Evolutionary conservation across 2,888 invertebrate species (phyloP).

Genomic region (Drosophila suboccidentalis): DNA sequence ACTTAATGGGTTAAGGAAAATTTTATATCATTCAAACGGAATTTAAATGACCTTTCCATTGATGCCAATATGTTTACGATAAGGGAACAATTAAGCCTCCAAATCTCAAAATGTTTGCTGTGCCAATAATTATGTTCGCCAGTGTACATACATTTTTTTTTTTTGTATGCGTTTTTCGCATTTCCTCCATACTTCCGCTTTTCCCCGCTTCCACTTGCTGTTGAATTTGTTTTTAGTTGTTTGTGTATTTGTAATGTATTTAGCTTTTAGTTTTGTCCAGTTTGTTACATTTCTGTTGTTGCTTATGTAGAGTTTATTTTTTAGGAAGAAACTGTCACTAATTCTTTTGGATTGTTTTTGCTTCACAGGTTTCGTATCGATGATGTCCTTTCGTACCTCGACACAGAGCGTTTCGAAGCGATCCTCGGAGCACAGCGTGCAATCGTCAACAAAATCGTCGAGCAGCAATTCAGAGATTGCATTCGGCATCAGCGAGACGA

Average conservation of each 20-base stretch:
- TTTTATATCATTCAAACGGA: too few species aligned
- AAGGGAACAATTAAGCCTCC: too few species aligned
- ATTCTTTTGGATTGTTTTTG: not conserved
- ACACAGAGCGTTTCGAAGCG: constrained; percentile 88
- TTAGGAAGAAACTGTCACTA: not conserved
- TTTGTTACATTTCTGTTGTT: not conserved
- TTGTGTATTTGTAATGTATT: constrained; percentile 9
- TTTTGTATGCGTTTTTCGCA: not conserved
- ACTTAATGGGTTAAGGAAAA: too few species aligned
- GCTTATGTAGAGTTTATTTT: not conserved
- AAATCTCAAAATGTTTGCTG: too few species aligned
- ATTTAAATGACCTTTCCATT: too few species aligned
- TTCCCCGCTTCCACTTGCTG: not conserved
- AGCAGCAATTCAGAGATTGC: constrained; percentile 82
- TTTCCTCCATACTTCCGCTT: not conserved
- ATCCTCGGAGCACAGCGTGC: constrained; percentile 88
- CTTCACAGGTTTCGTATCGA: constrained; percentile 87
- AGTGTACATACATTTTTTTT: too few species aligned
- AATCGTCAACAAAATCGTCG: constrained; percentile 82
- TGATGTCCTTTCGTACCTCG: constrained; percentile 88
- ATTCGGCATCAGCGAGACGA: constrained; percentile 71
- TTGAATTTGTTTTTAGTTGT: not conserved
- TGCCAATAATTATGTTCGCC: too few species aligned
- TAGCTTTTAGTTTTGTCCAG: not conserved
- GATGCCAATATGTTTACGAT: too few species aligned